Evolutionary conservation across 1,140 invertebrate species (phyloP).

Genomic region (Drosophila gunungcola): DNA sequence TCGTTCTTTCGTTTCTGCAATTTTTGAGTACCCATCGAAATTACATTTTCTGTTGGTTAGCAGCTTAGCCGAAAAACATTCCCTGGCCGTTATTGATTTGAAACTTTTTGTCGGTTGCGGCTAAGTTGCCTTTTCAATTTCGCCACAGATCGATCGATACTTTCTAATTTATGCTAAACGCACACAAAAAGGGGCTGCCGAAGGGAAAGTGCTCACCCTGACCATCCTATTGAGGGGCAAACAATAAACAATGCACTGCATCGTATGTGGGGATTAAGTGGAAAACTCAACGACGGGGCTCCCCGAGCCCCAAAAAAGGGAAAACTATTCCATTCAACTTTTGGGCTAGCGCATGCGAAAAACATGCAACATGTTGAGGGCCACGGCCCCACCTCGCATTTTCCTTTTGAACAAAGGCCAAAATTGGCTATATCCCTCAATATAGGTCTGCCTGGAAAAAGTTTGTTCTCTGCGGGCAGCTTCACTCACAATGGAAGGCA

Average conservation of each 20-base stretch:
- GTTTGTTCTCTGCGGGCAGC: conserved; percentile 38
- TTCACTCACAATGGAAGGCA: conserved; percentile 37
- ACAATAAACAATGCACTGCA: conserved; percentile 53
- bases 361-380: conserved; percentile 49
- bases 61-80: conserved; percentile 45
- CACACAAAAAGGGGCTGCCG: conserved; percentile 30
- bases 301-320: conserved; percentile 11
- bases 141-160: conserved; percentile 60
- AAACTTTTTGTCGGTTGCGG: conserved; percentile 21
- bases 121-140: conserved; percentile 53
- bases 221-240: conserved; percentile 29
- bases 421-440: conserved; percentile 56
- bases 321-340: conserved; percentile 43
- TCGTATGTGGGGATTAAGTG: conserved; percentile 19
- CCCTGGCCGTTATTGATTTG: conserved; percentile 31
- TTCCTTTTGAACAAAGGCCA: conserved; percentile 35
- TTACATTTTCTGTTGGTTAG: conserved; percentile 46
- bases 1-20: conserved; percentile 10
- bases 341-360: conserved; percentile 21
- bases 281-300: conserved; percentile 5
- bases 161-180: conserved; percentile 71
- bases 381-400: not conserved
- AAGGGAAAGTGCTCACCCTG: conserved; percentile 36
- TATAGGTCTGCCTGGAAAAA: conserved; percentile 32
- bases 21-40: conserved; percentile 49